Percentiles rank a stretch among this genome's conserved stretches.
Conservation (phyloP, 53 echinoderm and acorn worm genomes). For the Echinometra lucunter region DNA sequence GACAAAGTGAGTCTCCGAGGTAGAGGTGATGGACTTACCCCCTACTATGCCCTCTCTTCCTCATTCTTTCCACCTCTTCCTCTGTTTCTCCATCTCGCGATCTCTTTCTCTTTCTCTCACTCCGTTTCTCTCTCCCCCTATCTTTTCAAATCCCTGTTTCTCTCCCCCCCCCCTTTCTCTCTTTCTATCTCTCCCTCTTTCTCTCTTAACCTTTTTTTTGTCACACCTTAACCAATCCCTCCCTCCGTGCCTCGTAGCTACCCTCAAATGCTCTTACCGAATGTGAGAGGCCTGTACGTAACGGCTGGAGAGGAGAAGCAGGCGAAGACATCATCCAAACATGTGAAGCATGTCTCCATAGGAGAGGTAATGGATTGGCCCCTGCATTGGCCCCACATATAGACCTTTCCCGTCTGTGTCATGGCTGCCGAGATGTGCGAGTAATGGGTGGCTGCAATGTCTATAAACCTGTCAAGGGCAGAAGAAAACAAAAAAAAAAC, state of each 20-base stretch:
- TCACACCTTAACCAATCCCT: not conserved
- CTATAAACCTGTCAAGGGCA: slow-evolving; percentile 67
- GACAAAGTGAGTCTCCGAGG: no score
- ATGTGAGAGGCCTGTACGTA: slow-evolving; percentile 89
- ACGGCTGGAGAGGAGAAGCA: slow-evolving; percentile 94
- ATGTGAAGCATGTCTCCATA: slow-evolving; percentile 87
- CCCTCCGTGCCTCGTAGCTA: not conserved
- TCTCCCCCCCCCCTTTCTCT: no score
- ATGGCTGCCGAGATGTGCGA: slow-evolving; percentile 94
- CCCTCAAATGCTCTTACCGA: slow-evolving; percentile 77
- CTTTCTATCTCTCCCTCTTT: not conserved
- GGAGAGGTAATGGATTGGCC: slow-evolving; percentile 94
- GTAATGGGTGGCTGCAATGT: slow-evolving; percentile 94
- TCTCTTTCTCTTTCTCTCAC: no score
- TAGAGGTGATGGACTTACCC: no score
- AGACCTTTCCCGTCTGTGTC: slow-evolving; percentile 87
- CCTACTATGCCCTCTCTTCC: no score
- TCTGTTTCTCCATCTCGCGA: no score
- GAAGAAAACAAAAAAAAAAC: not conserved
- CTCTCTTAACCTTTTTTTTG: not conserved
- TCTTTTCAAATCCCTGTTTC: no score
- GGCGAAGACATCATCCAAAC: slow-evolving; percentile 93
- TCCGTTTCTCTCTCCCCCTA: no score
- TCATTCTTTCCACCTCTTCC: no score
- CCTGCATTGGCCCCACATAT: slow-evolving; percentile 99